Conservation (phyloP, 2,888 invertebrate species). For the Rhamphomyia laevipes region DNA sequence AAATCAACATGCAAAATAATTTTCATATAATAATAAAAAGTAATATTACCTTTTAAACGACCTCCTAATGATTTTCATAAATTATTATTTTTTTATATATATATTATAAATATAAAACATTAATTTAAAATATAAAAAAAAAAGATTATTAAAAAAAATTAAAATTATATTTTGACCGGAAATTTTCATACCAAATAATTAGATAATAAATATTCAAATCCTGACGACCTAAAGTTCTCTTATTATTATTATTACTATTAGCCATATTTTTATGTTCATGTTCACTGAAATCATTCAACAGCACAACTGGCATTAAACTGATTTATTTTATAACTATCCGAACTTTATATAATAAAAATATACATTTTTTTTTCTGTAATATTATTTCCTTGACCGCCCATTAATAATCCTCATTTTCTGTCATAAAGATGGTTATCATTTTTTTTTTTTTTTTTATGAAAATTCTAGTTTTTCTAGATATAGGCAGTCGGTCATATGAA, state of each 20-base stretch:
- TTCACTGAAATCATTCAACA: not conserved
- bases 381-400: constrained; percentile 14
- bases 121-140: too few species aligned
- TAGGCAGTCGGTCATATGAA: too few species aligned
- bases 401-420: constrained; percentile 22
- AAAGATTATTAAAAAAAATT: too few species aligned
- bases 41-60: too few species aligned
- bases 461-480: not conserved
- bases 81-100: too few species aligned
- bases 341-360: not conserved
- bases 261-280: not conserved
- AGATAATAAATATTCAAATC: constrained; percentile 1
- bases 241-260: not conserved
- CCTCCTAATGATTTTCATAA: too few species aligned
- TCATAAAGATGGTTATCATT: constrained; percentile 21
- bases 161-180: not conserved
- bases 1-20: too few species aligned
- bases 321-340: not conserved
- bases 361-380: not conserved
- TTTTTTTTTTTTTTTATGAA: not conserved
- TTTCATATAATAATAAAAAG: too few species aligned
- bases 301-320: too few species aligned
- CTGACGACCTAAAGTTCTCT: not conserved
- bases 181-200: constrained; percentile 1
- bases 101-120: too few species aligned